Evolutionary conservation across 2,113 vertebrate genomes (phyloP).

Genomic region (Zosterops borbonicus): DNA sequence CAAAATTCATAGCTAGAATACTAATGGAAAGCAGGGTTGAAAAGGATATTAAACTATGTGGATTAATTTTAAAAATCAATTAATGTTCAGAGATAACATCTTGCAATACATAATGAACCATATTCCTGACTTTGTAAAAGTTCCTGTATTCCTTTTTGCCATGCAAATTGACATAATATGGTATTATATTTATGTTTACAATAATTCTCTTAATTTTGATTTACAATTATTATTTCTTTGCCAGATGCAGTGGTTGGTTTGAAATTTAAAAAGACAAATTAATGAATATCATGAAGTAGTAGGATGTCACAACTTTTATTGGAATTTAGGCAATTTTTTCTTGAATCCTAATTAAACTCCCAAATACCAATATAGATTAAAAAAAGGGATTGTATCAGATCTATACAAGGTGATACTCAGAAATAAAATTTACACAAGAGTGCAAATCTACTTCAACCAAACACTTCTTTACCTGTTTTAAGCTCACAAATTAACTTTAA

Average conservation of each 20-base stretch:
- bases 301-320: not conserved
- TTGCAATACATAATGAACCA: not conserved
- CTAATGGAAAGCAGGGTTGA: not conserved
- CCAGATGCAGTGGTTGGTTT: not conserved
- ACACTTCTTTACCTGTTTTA: not conserved
- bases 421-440: not conserved
- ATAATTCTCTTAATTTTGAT: not conserved
- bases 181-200: not conserved
- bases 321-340: not conserved
- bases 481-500: not conserved
- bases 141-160: not conserved
- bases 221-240: not conserved
- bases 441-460: not conserved
- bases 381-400: not conserved
- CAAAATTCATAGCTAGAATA: not conserved
- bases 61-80: slow-evolving; percentile 22
- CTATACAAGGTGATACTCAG: not conserved
- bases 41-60: not conserved
- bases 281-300: not conserved
- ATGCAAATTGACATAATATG: not conserved
- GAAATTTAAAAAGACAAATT: not conserved
- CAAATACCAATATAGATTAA: not conserved
- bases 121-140: not conserved
- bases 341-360: not conserved
- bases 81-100: not conserved